Percentiles rank a stretch among this genome's conserved stretches.
phyloP scores from a whole-genome alignment of 2,888 invertebrate genomes.

The Quadroppia sp. region DNA sequence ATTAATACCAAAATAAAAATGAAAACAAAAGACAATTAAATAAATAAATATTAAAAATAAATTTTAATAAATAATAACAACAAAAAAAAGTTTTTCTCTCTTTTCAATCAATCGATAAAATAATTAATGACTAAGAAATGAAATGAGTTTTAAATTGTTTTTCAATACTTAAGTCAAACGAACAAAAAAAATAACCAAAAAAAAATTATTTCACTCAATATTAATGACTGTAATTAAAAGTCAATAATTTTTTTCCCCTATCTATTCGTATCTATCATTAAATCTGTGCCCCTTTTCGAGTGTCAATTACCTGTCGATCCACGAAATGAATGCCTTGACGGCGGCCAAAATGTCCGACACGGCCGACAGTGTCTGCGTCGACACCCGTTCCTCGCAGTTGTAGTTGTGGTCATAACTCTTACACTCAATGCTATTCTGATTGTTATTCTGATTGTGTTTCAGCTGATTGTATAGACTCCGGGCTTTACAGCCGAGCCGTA shows the following conservation, averaged over 20 bases:
- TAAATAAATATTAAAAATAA: not conserved
- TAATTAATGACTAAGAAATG: not conserved
- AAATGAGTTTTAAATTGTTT: no score
- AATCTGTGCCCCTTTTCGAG: not conserved
- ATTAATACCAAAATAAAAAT: no score
- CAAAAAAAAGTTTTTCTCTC: not conserved
- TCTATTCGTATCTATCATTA: constrained; percentile 52
- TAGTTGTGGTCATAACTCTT: constrained; percentile 39
- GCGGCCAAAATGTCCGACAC: constrained; percentile 77
- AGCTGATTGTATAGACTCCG: constrained; percentile 70
- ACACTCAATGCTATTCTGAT: constrained; percentile 43
- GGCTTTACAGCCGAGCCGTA: constrained; percentile 77
- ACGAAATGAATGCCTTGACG: constrained; percentile 80
- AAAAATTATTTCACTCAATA: no score
- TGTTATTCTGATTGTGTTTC: constrained; percentile 42
- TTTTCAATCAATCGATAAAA: not conserved
- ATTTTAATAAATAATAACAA: not conserved
- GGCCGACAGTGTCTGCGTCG: constrained; percentile 75
- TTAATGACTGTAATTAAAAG: no score
- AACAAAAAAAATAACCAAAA: no score
- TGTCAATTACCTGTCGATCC: constrained; percentile 65
- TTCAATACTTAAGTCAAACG: no score
- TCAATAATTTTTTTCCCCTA: not conserved
- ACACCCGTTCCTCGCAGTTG: constrained; percentile 58
- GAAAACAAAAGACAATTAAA: no score